Evolutionary conservation across 2,888 invertebrate genomes (phyloP), one percentile per base, ranked within the genome.

Genomic region (Euplagia quadripunctaria): DNA sequence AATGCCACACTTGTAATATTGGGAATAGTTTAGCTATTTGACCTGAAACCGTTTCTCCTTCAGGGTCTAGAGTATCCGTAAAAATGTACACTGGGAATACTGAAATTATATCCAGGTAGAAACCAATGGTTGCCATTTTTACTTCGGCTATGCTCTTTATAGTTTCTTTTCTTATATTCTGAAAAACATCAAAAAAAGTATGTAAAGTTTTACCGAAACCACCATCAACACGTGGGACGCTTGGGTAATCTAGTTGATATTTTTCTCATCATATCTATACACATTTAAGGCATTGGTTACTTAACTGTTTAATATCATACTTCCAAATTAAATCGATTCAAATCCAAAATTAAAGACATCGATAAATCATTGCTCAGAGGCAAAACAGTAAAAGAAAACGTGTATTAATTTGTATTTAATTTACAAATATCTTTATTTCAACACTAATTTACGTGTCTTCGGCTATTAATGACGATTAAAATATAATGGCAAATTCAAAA

Each of bases 21-120:
- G 94, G 94, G 6, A 92, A 86, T 64, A 95, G 74, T n/a, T 88
- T 86, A 0, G 91, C 90, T 46, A 94, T 78, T 80, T 94, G 93
- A 2, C 91, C 92, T 4, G 85, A 81, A 9, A 92, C 82, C 2
- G 93, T 86, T 49, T 91, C 88, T 9, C 86, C 88, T 6, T 84
- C 74, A 16, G 92, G 92, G 70, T 95, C 94, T 74, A 95, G 70
- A 0, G 93, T 94, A 64, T 94, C 91, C 43, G 93, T 89, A 81
- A 95, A 94, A 73, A 95, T 93, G 68, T 89, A 88, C 12, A 94
- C 85, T 0, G 96, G 96, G 63, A 95, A 96, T 52, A 96, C 90
- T 0, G 96, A 94, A 67, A 96, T 70, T 14, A 96, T 85, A 71
- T 96, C 96, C 31, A 96, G 64, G 79, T 96, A 96, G 82, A 96